Evolutionary conservation across 1,140 invertebrate species (phyloP).

Genomic region (Drosophila pectinifera): DNA sequence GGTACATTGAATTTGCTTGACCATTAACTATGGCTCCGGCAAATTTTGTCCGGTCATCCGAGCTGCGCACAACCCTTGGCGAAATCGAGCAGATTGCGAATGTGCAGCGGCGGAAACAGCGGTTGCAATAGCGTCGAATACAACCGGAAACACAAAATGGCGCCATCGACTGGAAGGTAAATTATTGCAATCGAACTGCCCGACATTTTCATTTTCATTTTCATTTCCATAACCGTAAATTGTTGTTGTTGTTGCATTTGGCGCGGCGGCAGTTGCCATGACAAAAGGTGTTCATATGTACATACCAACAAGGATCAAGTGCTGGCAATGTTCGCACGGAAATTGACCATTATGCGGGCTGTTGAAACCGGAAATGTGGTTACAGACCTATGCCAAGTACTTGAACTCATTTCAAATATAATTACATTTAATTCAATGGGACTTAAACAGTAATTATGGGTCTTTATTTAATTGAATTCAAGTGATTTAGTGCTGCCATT

Average conservation of each 20-base stretch:
- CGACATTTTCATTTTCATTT: conserved; percentile 38
- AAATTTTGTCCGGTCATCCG: conserved; percentile 21
- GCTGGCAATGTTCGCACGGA: conserved; percentile 20
- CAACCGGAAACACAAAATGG: conserved; percentile 78
- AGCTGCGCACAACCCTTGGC: conserved; percentile 24
- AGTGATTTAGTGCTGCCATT: not conserved
- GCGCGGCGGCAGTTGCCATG: conserved; percentile 2
- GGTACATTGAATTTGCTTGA: conserved; percentile 66
- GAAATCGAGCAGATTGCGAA: conserved; percentile 62
- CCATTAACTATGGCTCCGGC: conserved; percentile 15
- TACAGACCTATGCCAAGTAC: conserved; percentile 1
- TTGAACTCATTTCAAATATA: not conserved
- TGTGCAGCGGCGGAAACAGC: conserved; percentile 57
- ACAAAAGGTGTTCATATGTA: conserved; percentile 27
- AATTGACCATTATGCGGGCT: conserved; percentile 28
- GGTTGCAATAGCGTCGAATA: conserved; percentile 47
- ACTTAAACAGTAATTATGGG: no score
- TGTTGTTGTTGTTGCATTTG: conserved; percentile 37
- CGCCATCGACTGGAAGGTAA: conserved; percentile 79
- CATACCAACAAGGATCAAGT: conserved; percentile 9
- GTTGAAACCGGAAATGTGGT: conserved; percentile 28
- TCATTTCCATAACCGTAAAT: conserved; percentile 76
- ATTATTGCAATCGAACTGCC: conserved; percentile 77
- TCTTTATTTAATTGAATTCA: not conserved
- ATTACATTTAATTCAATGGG: not conserved